phyloP scores from a whole-genome alignment of 2,888 invertebrate species.

The Ornithoptera priamus region DNA sequence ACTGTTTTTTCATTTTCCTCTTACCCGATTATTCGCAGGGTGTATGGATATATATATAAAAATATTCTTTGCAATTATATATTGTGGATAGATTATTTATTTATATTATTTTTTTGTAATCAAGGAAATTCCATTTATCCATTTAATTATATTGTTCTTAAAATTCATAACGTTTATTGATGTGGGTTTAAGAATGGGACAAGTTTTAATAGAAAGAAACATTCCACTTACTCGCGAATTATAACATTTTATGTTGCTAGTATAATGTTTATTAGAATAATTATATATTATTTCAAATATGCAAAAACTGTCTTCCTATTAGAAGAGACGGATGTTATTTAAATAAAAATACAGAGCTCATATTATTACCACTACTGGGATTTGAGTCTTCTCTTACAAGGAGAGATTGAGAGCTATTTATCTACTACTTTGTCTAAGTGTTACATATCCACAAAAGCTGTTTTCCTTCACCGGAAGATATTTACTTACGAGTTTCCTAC shows the following conservation, averaged over 20 bases:
- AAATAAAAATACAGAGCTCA: too few relatives aligned
- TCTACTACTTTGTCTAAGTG: too few relatives aligned
- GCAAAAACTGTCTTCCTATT: conserved; percentile 23
- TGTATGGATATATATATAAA: conserved; percentile 2
- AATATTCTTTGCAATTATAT: conserved; percentile 11
- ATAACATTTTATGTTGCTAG: not conserved
- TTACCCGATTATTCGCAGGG: too few relatives aligned
- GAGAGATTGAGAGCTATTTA: too few relatives aligned
- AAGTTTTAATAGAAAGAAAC: conserved; percentile 17
- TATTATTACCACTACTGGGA: too few relatives aligned
- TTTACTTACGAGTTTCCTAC: conserved; percentile 37
- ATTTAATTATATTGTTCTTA: too few relatives aligned
- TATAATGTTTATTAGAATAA: conserved; percentile 9
- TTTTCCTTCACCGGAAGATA: conserved; percentile 1
- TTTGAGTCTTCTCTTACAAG: too few relatives aligned
- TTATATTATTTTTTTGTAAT: too few relatives aligned
- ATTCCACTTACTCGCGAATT: conserved; percentile 18
- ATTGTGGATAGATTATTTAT: not conserved
- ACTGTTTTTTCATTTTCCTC: too few relatives aligned
- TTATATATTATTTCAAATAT: conserved; percentile 20
- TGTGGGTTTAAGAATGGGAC: not conserved
- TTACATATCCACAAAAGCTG: too few relatives aligned
- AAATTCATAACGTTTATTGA: too few relatives aligned
- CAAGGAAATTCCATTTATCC: too few relatives aligned
- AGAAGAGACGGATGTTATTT: conserved; percentile 1